Evolutionary conservation across 1,140 invertebrate genomes (phyloP).

Genomic region (Drosophila fuyamai): DNA sequence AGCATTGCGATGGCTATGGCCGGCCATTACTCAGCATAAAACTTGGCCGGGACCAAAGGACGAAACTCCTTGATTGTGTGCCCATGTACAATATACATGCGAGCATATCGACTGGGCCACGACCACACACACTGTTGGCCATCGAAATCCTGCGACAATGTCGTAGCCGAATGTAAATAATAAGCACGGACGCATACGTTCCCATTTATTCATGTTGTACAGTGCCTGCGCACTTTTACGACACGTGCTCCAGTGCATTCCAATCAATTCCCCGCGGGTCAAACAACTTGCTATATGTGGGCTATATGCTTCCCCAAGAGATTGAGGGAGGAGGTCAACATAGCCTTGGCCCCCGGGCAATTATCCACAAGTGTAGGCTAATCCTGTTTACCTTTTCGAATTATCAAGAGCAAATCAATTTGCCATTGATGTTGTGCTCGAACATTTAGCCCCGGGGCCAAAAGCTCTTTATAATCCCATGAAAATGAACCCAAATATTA

Average conservation of each 20-base stretch:
- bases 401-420: slow-evolving; percentile 63
- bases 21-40: slow-evolving; percentile 59
- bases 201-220: slow-evolving; percentile 18
- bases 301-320: background rate
- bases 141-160: slow-evolving; percentile 44
- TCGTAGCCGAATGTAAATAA: slow-evolving; percentile 58
- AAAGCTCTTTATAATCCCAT: slow-evolving; percentile 51
- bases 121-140: slow-evolving; percentile 14
- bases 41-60: slow-evolving; percentile 26
- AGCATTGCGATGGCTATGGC: slow-evolving; percentile 40
- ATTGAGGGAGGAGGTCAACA: background rate
- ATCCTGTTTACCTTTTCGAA: slow-evolving; percentile 56
- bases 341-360: slow-evolving; percentile 16
- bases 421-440: slow-evolving; percentile 51
- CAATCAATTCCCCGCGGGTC: slow-evolving; percentile 31
- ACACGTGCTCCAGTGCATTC: slow-evolving; percentile 32
- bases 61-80: slow-evolving; percentile 42
- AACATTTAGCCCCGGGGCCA: slow-evolving; percentile 24
- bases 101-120: slow-evolving; percentile 26
- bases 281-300: slow-evolving; percentile 2
- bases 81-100: slow-evolving; percentile 10
- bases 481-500: slow-evolving; percentile 59
- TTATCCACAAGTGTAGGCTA: slow-evolving; percentile 44
- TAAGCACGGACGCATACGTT: slow-evolving; percentile 20
- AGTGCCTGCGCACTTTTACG: slow-evolving; percentile 26